phyloP scores from a whole-genome alignment of 2,888 invertebrate species.

The Archaeoteleia sp. region DNA sequence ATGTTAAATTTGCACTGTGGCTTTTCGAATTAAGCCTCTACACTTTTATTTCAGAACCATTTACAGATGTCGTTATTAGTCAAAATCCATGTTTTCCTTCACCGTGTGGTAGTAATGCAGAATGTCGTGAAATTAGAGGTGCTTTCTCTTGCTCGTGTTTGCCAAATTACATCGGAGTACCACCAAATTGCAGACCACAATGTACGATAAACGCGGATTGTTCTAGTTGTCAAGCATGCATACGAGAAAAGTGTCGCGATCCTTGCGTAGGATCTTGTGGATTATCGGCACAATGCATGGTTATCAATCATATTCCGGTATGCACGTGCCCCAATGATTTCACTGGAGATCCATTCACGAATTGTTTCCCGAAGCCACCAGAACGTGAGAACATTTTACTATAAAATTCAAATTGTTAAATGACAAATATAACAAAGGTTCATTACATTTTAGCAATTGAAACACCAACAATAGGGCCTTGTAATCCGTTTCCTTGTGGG shows the following conservation, averaged over 20 bases:
- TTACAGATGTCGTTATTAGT: too few relatives aligned
- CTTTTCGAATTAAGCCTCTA: too few relatives aligned
- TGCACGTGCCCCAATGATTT: conserved; percentile 73
- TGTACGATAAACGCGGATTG: conserved; percentile 80
- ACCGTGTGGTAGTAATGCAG: conserved; percentile 85
- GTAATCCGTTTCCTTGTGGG: conserved; percentile 82
- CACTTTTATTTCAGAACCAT: too few relatives aligned
- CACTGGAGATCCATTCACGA: conserved; percentile 78
- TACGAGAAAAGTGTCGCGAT: conserved; percentile 85
- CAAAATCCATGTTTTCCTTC: conserved; percentile 80
- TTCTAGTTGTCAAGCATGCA: conserved; percentile 82
- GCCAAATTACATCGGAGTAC: conserved; percentile 81
- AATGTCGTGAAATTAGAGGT: conserved; percentile 81
- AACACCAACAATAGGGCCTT: conserved; percentile 77
- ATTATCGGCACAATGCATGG: conserved; percentile 75
- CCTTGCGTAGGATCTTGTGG: conserved; percentile 86
- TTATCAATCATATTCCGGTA: conserved; percentile 75
- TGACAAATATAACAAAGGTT: background rate
- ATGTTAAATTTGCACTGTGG: too few relatives aligned
- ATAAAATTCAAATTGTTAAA: background rate
- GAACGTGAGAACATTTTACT: conserved; percentile 27
- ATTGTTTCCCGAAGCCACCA: conserved; percentile 73
- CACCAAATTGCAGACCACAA: conserved; percentile 86
- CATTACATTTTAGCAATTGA: background rate
- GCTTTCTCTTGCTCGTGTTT: conserved; percentile 83